A percentile compares a stretch with the other conserved stretches of the same genome.
phyloP scores from a whole-genome alignment of 2,113 vertebrate species.

The Catharus fuscescens region DNA sequence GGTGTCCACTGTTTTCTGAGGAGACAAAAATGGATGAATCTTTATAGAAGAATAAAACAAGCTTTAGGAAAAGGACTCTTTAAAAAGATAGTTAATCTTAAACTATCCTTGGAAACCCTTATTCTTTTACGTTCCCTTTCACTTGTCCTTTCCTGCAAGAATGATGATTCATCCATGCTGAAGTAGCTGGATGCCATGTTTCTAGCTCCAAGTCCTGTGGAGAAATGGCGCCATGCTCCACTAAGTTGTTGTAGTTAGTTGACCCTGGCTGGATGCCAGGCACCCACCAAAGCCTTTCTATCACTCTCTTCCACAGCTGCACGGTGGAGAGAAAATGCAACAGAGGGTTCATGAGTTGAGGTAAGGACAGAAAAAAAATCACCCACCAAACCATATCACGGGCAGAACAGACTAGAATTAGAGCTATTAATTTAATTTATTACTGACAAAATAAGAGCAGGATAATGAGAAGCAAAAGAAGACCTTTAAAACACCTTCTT shows the following conservation, averaged over 20 bases:
- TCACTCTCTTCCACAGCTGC: not conserved
- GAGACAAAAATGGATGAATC: not conserved
- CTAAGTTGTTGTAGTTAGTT: not conserved
- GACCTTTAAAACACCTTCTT: not conserved
- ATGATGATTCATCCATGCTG: not conserved
- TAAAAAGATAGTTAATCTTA: not conserved
- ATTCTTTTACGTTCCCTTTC: not conserved
- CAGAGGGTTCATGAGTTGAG: not conserved
- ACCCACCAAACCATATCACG: not conserved
- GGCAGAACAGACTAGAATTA: not conserved
- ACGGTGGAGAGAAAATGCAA: rapidly evolving
- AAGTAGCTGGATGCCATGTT: not conserved
- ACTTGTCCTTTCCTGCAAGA: not conserved
- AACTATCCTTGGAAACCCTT: not conserved
- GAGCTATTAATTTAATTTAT: not conserved
- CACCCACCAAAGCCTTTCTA: not conserved
- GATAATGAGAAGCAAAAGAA: not conserved
- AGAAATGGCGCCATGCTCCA: not conserved
- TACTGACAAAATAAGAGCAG: not conserved
- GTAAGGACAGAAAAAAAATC: not conserved
- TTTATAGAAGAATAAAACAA: not conserved
- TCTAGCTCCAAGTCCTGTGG: not conserved
- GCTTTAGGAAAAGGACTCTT: not conserved
- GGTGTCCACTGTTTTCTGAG: not conserved
- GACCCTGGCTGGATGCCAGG: not conserved